Conservation (phyloP, 2,888 invertebrate species). For the Rhodophaea formosa region DNA sequence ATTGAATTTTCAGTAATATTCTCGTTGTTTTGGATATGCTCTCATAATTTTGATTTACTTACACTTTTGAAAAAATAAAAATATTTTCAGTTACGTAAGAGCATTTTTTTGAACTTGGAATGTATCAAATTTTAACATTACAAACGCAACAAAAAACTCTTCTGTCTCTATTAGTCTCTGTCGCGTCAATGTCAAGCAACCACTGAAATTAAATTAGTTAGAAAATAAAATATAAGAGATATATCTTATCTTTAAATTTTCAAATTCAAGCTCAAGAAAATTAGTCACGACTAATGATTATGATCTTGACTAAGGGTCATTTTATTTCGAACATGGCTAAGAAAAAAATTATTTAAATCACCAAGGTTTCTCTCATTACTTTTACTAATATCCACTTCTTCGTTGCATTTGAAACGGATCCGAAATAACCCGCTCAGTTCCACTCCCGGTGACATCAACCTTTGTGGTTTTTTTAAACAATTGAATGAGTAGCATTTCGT, state of each 20-base stretch:
- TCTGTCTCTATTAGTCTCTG: too few species aligned
- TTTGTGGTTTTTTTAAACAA: conserved; percentile 51
- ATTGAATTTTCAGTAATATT: too few species aligned
- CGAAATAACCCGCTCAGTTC: conserved; percentile 56
- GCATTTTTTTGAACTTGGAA: too few species aligned
- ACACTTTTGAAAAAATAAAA: too few species aligned
- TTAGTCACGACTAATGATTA: not conserved
- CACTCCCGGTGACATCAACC: conserved; percentile 53
- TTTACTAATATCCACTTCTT: conserved; percentile 11
- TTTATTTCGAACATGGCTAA: not conserved
- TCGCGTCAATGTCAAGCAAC: not conserved
- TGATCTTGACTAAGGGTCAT: not conserved
- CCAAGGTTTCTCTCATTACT: conserved; percentile 5
- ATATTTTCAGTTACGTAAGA: too few species aligned
- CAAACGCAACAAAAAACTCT: too few species aligned
- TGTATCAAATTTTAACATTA: too few species aligned
- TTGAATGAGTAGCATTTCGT: conserved; percentile 44
- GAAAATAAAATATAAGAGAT: too few species aligned
- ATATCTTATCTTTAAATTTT: too few species aligned
- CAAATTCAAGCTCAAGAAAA: not conserved
- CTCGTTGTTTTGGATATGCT: too few species aligned
- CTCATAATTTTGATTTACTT: too few species aligned
- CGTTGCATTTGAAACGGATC: conserved; percentile 25
- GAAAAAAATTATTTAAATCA: conserved; percentile 4
- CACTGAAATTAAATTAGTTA: not conserved